Evolutionary conservation across 1,140 invertebrate genomes (phyloP), one percentile per base, ranked within the genome.

Genomic region (Brachionus calyciflorus): DNA sequence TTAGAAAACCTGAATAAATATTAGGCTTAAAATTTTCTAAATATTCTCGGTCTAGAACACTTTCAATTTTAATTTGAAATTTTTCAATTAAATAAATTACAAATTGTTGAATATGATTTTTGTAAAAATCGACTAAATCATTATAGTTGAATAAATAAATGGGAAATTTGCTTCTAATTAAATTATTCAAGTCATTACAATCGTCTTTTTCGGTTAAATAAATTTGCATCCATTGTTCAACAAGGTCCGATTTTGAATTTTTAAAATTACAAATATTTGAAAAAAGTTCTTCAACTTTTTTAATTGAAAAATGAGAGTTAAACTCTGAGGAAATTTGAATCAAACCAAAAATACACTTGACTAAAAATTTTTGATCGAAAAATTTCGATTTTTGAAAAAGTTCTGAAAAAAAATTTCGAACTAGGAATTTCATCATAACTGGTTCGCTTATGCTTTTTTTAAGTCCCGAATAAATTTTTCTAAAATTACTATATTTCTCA

Each of bases 181-280:
- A 4, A 4, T 65, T 46, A 28, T 44, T 28, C 10, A 65, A 24
- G 21, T 44, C 30, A 1, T 65, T 24, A 12, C 41, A 44, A 44
- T 65, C 60, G 24, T 65, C 40, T 65, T 65, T 28, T 41, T 65
- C 60, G 12, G 33, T 44, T 24, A 65, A 21, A 24, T 65, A 65
- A 44, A 65, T 44, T 44, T 65, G 37, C 19, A 41, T 44, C 60
- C 60, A 65, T 65, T 65, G 60, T 3, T 0, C 19, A 26, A 65
- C n/a, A 14, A 65, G 19, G 17, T 65, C 37, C 9, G 4, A 21
- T 65, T 65, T 65, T 2, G 44, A 65, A 19, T 12, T 44, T 12
- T 65, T 28, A 41, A 65, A 65, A 44, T 65, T 65, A 19, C 19
- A n/a, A 24, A 12, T 12, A 5, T 41, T 44, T n/a, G 7, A 44